A percentile compares a stretch with the other conserved stretches of the same genome.
Conservation (phyloP, 2,888 invertebrate genomes). For the Margaritifera margaritifera region DNA sequence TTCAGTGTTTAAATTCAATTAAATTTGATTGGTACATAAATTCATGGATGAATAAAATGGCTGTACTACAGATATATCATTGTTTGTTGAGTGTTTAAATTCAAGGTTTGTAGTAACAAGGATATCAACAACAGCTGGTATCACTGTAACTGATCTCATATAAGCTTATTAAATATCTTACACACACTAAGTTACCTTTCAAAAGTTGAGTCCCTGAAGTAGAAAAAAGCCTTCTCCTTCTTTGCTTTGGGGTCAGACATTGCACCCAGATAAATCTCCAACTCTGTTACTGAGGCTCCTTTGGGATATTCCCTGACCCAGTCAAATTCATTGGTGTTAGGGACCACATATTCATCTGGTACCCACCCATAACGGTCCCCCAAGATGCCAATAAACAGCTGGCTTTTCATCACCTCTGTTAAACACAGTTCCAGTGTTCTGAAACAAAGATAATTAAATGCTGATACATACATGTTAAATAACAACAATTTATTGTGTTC, state of each 20-base stretch:
- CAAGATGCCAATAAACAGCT: slow-evolving; percentile 73
- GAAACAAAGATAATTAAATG: slow-evolving; percentile 18
- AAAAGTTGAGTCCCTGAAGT: slow-evolving; percentile 66
- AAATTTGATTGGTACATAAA: too few species aligned
- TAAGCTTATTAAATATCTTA: not conserved
- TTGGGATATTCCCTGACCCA: slow-evolving; percentile 69
- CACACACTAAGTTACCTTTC: slow-evolving; percentile 52
- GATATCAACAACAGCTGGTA: not conserved
- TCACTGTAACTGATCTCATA: not conserved
- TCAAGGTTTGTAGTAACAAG: too few species aligned
- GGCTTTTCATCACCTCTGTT: slow-evolving; percentile 69
- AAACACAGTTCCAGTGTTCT: slow-evolving; percentile 73
- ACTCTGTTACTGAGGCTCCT: slow-evolving; percentile 73
- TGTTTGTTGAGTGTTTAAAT: too few species aligned
- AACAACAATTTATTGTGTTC: not conserved
- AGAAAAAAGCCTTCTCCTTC: slow-evolving; percentile 70
- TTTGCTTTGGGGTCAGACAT: slow-evolving; percentile 48
- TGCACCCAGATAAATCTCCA: slow-evolving; percentile 72
- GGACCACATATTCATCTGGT: slow-evolving; percentile 62
- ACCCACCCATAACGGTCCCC: slow-evolving; percentile 73
- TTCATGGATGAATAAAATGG: too few species aligned
- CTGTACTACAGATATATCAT: too few species aligned
- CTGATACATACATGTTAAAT: slow-evolving; percentile 46
- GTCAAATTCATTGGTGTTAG: slow-evolving; percentile 65
- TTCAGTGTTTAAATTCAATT: too few species aligned